Evolutionary conservation across 2,888 invertebrate genomes (phyloP).

Genomic region (Standfussiana lucernea): DNA sequence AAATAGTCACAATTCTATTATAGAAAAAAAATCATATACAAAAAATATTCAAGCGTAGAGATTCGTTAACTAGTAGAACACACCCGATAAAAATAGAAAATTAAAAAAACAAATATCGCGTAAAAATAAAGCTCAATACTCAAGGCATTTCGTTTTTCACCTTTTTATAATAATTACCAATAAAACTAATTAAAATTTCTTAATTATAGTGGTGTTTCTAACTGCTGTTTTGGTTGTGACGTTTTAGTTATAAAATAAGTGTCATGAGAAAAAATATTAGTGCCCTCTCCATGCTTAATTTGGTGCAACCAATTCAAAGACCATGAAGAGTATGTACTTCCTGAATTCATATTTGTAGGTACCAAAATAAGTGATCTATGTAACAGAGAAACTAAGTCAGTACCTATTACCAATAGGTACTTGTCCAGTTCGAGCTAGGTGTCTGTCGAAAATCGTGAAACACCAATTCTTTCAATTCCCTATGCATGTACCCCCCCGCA

Average conservation of each 20-base stretch:
- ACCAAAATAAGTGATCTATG: conserved; percentile 36
- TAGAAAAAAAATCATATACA: conserved; percentile 47
- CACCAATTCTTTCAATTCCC: not conserved
- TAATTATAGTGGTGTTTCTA: conserved; percentile 43
- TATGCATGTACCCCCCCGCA: not conserved
- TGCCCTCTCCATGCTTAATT: not conserved
- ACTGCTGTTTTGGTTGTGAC: conserved; percentile 28
- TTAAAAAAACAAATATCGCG: conserved; percentile 61
- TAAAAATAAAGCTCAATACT: conserved; percentile 72
- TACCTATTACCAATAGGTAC: not conserved
- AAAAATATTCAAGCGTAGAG: conserved; percentile 65
- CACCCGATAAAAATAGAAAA: conserved; percentile 53
- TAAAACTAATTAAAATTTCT: conserved; percentile 50
- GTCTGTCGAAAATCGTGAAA: not conserved
- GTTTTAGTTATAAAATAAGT: conserved; percentile 4
- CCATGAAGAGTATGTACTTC: conserved; percentile 15
- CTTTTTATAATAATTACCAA: conserved; percentile 49
- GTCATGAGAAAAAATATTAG: not conserved
- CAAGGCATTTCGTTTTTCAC: conserved; percentile 69
- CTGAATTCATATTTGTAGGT: not conserved
- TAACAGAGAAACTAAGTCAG: conserved; percentile 5
- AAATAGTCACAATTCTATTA: conserved; percentile 52
- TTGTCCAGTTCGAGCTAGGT: not conserved
- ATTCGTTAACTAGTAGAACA: conserved; percentile 66
- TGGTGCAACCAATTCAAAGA: not conserved